phyloP scores from a whole-genome alignment of 1,140 invertebrate genomes.

The Scaptomyza hsui region DNA sequence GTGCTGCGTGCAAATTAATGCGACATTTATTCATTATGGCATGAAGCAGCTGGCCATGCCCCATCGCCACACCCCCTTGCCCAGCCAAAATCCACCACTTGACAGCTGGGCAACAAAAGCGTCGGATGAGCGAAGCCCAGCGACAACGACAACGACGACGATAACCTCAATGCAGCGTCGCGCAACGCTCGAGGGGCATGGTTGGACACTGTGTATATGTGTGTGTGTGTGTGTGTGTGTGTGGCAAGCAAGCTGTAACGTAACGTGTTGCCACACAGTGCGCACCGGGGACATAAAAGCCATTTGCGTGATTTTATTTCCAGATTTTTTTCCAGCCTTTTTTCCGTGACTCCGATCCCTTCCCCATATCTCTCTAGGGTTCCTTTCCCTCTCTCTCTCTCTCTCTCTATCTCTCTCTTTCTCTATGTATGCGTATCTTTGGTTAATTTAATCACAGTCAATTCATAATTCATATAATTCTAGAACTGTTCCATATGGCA shows the following conservation, averaged over 20 bases:
- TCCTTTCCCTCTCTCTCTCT: background rate
- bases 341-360: background rate
- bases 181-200: conserved; percentile 5
- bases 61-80: conserved; percentile 21
- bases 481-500: background rate
- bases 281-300: conserved; percentile 55
- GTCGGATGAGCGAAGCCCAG: conserved; percentile 22
- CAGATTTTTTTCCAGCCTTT: conserved; percentile 41
- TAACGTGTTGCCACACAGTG: conserved; percentile 40
- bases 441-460: conserved; percentile 70
- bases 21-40: conserved; percentile 77
- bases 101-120: conserved; percentile 50
- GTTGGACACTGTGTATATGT: background rate
- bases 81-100: no score
- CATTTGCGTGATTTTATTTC: conserved; percentile 75
- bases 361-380: background rate
- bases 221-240: no score
- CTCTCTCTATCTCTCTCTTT: background rate
- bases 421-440: conserved; percentile 12
- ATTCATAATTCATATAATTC: conserved; percentile 64
- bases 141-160: conserved; percentile 7
- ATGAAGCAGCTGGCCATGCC: conserved; percentile 35
- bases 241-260: background rate
- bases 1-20: conserved; percentile 74
- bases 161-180: conserved; percentile 61